Base-by-base conservation (phyloP, 2,797 vertebrate genomes). In the Melanotaenia boesemani region DNA sequence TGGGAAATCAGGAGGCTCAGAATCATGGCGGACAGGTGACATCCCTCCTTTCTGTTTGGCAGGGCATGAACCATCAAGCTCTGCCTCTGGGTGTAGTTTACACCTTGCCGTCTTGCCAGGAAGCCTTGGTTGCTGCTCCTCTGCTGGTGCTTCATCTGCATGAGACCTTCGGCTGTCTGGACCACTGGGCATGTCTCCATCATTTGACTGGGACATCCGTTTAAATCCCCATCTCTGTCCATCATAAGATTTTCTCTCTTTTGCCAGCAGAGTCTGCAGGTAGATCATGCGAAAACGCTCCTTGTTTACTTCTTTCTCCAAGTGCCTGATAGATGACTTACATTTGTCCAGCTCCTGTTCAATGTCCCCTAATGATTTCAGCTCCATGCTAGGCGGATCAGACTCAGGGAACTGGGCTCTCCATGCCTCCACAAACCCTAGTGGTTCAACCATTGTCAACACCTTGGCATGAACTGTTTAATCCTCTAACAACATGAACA, bases 281-380 rank as follows among this genome's bases (percentile, higher is more conserved):
- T 99, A 99, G 87, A 99, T 99, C 98, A 99, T 99, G 26, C 97
- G 96, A 88, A 99, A 99, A 68, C 98, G 96, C 89, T 99, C 98
- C 93, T 98, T 97, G 93, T 98, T 99, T 67, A 99, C 97, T 86
- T 98, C 97, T 91, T 96, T 95, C 93, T 99, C 98, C 91, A 99
- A 82, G 50, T 96, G 94, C 83, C 96, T 94, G 84, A 99, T 97
- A 9, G 97, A 98, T 1, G 94, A 90, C 89, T 97, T 97, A 91
- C 98, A 99, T 88, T 97, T 96, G 89, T 98, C 97, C 90, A 99
- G 94, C 85, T 99, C 98, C 82, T 95, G 96, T 82, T 99, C 97
- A 65, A 99, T 97, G 77, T 97, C 96, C 76, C 95, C 96, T 82
- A 96, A 90, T 0, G 96, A 96, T 82, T 94, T 95, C 87, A 99